A percentile compares a stretch with the other conserved stretches of the same genome.
These are phyloP conservation scores for Drosophila arizonae DNA, from an alignment of 1,140 invertebrate species.

Conservation along the genomic window DNA sequence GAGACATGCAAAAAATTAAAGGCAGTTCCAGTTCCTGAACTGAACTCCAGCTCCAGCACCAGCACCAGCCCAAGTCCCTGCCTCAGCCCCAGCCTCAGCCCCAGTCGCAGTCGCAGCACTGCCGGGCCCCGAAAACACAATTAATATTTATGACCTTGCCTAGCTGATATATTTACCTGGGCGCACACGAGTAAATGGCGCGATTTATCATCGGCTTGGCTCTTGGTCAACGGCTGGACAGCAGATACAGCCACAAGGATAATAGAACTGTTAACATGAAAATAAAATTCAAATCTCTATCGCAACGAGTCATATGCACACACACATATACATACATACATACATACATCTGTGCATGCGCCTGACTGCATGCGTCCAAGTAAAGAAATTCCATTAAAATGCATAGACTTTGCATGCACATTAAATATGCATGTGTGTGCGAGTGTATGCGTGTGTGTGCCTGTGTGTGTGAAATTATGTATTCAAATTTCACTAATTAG, in stretches of 20 bases:
- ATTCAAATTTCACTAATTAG: slow-evolving; percentile 78
- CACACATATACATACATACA: slow-evolving; percentile 11
- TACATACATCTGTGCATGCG: neutral
- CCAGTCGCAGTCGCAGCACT: neutral
- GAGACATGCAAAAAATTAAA: slow-evolving; percentile 55
- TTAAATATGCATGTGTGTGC: neutral
- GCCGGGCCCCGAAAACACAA: slow-evolving; percentile 58
- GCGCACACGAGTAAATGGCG: slow-evolving; percentile 77
- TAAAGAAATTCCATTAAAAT: neutral
- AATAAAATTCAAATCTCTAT: slow-evolving; percentile 68
- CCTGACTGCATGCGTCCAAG: neutral
- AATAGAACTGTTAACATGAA: slow-evolving; percentile 80
- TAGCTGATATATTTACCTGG: slow-evolving; percentile 77
- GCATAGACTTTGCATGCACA: slow-evolving; percentile 19
- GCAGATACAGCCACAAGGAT: slow-evolving; percentile 73
- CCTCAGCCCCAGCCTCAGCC: slow-evolving; percentile 16
- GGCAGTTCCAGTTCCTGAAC: slow-evolving; percentile 48
- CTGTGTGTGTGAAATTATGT: slow-evolving; percentile 42
- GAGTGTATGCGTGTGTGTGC: neutral
- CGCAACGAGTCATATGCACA: neutral
- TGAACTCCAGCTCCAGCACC: slow-evolving; percentile 12
- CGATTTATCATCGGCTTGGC: slow-evolving; percentile 68
- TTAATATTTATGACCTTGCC: slow-evolving; percentile 81
- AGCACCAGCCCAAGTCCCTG: slow-evolving; percentile 4
- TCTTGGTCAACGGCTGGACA: slow-evolving; percentile 13